Evolutionary conservation across 2,797 vertebrate genomes (phyloP).

Genomic region (Scarus forsteni): DNA sequence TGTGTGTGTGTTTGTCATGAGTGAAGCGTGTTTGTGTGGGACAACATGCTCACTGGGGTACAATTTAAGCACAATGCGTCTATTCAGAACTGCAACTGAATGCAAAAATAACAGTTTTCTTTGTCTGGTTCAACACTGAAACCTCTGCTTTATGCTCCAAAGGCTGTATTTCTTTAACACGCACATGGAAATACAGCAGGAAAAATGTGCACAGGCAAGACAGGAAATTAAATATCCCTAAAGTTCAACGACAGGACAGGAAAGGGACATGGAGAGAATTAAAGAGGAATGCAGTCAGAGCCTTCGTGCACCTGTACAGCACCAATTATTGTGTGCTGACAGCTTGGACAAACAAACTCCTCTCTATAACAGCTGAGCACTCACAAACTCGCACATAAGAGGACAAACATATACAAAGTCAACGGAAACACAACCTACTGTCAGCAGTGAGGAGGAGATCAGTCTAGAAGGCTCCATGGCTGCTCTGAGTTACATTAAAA

Average conservation of each 20-base stretch:
- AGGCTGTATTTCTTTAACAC: slow-evolving; percentile 5
- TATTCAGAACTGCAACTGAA: slow-evolving; percentile 45
- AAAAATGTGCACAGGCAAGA: not conserved
- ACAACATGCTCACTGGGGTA: slow-evolving; percentile 30
- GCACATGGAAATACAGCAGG: not conserved
- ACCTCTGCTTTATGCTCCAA: slow-evolving; percentile 24
- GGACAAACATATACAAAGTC: slow-evolving; percentile 36
- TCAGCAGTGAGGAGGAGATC: slow-evolving; percentile 50
- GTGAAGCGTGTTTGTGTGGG: slow-evolving; percentile 26
- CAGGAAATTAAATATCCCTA: slow-evolving; percentile 37
- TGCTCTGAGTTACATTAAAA: slow-evolving; percentile 48
- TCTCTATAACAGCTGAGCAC: slow-evolving; percentile 28
- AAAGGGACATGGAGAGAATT: not conserved
- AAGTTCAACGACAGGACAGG: slow-evolving; percentile 27
- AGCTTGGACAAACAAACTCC: slow-evolving; percentile 36
- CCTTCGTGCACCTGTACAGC: slow-evolving; percentile 33
- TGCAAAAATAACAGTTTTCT: slow-evolving; percentile 45
- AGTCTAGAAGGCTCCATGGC: slow-evolving; percentile 73
- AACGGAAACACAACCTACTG: slow-evolving; percentile 65
- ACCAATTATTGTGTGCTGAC: slow-evolving; percentile 23
- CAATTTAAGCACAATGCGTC: slow-evolving; percentile 45
- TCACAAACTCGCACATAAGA: slow-evolving; percentile 14
- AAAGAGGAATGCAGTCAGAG: slow-evolving; percentile 1
- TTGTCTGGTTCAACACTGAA: slow-evolving; percentile 38
- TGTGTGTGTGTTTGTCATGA: slow-evolving; percentile 30